Evolutionary conservation across 2,888 invertebrate species (phyloP), one percentile per base, ranked within the genome.

Genomic region (Drosophila atripex): DNA sequence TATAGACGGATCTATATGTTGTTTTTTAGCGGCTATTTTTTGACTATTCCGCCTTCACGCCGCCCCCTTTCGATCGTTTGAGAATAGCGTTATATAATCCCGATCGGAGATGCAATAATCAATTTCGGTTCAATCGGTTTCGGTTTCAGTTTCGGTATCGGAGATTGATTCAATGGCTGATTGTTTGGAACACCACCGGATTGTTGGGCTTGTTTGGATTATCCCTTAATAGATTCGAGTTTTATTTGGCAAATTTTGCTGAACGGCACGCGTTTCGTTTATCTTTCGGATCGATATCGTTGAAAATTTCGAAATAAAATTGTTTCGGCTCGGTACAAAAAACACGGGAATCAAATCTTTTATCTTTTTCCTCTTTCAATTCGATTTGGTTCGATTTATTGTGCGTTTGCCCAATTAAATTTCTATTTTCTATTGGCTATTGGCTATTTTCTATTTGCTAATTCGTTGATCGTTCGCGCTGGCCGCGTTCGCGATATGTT

Each of bases 381-480:
- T 66, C 23, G 55, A 53, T 52, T 52, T 49, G 49, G 12, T 57
- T 58, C 16, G 52, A 57, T 58, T 59, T 35, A 52, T 41, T 45
- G 66, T 50, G 49, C 50, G 65, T 64, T 70, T 51, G 60, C 60
- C 59, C 52, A 71, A 71, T 70, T 71, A 43, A 51, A 61, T 51
- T 68, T 52, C 52, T 65, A 72, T 75, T 69, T 70, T 60, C 58
- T 69, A 63, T 59, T 46, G 57, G 46, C 47, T 76, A 70, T 79
- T 77, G 51, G 70, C 66, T 77, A 79, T 71, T 83, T 76, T 43
- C 82, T 79, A 78, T 76, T 61, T 68, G 64, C 75, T 80, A 77
- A 68, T 82, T 85, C 83, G 77, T 80, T 75, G 66, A 77, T 80
- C 80, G 82, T 83, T 73, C 78, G 82, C 82, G 87, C 78, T 87